phyloP scores from a whole-genome alignment of 2,797 vertebrate species.

The Sternotherus odoratus region DNA sequence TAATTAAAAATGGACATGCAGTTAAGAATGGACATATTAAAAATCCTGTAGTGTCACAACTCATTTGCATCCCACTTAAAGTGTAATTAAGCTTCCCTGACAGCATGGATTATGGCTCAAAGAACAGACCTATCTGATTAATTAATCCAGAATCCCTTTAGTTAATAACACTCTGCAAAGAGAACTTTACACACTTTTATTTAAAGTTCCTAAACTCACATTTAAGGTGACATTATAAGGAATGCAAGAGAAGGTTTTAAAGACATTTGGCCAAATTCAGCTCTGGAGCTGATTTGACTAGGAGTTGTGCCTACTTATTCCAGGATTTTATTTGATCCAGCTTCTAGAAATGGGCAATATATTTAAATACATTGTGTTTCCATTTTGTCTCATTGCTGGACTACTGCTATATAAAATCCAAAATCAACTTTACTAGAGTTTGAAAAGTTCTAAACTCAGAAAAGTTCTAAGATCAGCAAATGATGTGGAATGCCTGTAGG shows the following conservation, averaged over 20 bases:
- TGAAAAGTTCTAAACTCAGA: no score
- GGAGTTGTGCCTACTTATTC: neutral
- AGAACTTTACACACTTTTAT: slow-evolving; percentile 77
- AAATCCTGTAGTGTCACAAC: slow-evolving; percentile 88
- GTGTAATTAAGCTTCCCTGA: slow-evolving; percentile 87
- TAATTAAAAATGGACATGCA: slow-evolving; percentile 55
- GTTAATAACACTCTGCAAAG: slow-evolving; percentile 80
- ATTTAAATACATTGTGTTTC: rapidly evolving
- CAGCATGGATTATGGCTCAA: slow-evolving; percentile 84
- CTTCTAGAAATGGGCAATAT: rapidly evolving
- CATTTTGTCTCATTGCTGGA: neutral
- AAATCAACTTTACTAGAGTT: neutral
- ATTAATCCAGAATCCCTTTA: slow-evolving; percentile 83
- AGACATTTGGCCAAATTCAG: neutral
- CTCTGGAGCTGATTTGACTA: neutral
- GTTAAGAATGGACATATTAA: slow-evolving; percentile 51
- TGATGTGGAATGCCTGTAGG: no score
- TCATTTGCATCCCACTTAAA: slow-evolving; percentile 89
- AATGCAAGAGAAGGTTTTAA: slow-evolving; percentile 22
- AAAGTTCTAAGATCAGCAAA: no score
- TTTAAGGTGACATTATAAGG: slow-evolving; percentile 58
- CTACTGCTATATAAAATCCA: neutral
- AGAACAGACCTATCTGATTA: slow-evolving; percentile 85
- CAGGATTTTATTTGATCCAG: neutral
- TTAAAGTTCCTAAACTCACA: slow-evolving; percentile 78